Conservation (phyloP, 2,113 vertebrate genomes). For the Lipophrys pholis region DNA sequence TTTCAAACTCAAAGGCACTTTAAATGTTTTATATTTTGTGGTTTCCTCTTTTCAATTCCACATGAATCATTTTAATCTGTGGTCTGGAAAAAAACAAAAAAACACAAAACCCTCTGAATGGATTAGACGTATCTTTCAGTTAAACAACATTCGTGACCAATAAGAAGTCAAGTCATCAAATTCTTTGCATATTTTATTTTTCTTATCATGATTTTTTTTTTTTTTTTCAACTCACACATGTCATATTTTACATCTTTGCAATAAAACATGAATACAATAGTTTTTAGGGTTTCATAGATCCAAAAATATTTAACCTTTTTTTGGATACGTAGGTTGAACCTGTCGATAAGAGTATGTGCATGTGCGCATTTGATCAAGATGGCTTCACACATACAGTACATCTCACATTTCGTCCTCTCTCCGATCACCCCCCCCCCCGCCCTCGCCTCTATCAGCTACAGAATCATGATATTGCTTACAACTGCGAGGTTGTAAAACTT, state of each 20-base stretch:
- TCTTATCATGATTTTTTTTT: conserved; percentile 93
- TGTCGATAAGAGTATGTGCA: conserved; percentile 77
- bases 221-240: conserved; percentile 96
- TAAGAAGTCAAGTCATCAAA: conserved; percentile 86
- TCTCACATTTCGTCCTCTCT: conserved; percentile 62
- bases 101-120: too few relatives aligned
- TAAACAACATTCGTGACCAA: conserved; percentile 25
- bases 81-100: too few relatives aligned
- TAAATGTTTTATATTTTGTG: too few relatives aligned
- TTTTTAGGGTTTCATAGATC: conserved; percentile 98
- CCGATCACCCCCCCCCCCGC: conserved; percentile 70
- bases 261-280: conserved; percentile 99
- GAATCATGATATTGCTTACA: conserved; percentile 99
- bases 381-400: conserved; percentile 84
- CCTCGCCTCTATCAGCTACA: conserved; percentile 85
- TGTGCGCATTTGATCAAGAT: conserved; percentile 86
- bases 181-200: conserved; percentile 98
- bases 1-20: too few relatives aligned
- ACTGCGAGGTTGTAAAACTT: conserved; percentile 94
- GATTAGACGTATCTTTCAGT: too few relatives aligned
- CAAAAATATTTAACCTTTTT: conserved; percentile 96
- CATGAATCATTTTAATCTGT: too few relatives aligned
- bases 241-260: conserved; percentile 99
- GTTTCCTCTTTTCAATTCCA: too few relatives aligned
- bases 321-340: conserved; percentile 80